Evolutionary conservation across 2,888 invertebrate species (phyloP), one percentile per base, ranked within the genome.

Genomic region (Branchellion lobata): DNA sequence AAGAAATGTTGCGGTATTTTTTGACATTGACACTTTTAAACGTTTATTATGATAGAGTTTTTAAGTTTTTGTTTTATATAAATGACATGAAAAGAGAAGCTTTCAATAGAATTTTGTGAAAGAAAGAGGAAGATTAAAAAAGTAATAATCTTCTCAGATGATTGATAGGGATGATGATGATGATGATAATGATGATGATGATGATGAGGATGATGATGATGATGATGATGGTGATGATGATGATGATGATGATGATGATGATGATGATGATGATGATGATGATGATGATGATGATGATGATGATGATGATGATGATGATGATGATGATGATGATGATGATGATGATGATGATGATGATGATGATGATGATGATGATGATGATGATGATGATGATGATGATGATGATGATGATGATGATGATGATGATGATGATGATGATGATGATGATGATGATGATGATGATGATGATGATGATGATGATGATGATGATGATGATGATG

Each of bases 311-410:
- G 76, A 51, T 51, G 53, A 51, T 51, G 53, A 51, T 1, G 61
- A 0, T 1, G 53, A 77, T 1, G 57, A 77, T 2, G 77, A 65
- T 69, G 65, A 65, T 1, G 34, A 33, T 1, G 65, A 31, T 1
- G 27, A 61, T 40, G 53, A 75, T 53, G 75, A 75, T 11, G 75
- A 75, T 0, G 75, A 36, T 0, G 24, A 75, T 61, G 53, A 75
- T 5, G 36, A 75, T 8, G 75, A 75, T 21, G 75, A 75, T 0
- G 53, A 75, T 5, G 53, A 53, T 11, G 71, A 71, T 11, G 71
- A 71, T 71, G 71, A 71, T 11, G 71, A 71, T 71, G 71, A 71
- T 11, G 71, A 71, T 11, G 71, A 71, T 31, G 31, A 71, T 3
- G 31, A 14, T 21, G 21, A 51, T 27, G 29, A 65, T 31, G n/a